Evolutionary conservation across 1,140 invertebrate genomes (phyloP), one percentile per base, ranked within the genome.

Genomic region (Bradysia coprophila): DNA sequence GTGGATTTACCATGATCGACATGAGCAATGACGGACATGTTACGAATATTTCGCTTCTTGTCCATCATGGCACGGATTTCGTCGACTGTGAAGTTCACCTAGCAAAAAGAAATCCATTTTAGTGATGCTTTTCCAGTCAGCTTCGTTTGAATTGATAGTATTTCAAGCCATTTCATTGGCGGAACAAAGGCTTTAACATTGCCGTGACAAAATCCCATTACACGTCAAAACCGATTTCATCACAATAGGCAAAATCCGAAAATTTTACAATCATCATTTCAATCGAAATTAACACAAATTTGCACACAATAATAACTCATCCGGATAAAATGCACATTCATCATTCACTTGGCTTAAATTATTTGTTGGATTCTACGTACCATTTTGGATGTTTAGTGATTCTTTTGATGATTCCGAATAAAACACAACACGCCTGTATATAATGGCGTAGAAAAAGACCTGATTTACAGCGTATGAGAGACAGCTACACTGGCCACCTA

Each of bases 11-110:
- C 96, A 65, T 99, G 96, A 75, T 99, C 96, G 46, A 99, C 96
- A 68, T 99, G 96, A 54, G 96, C 96, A 67, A 99, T 99, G 65
- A 99, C 96, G 62, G 95, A 98, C 95, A 99, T 99, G 71, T 99
- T 99, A 63, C 96, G 81, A 68, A 99, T 98, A 61, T 99, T 98
- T 69, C 73, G 75, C 74, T 98, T 98, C 63, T 92, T 92, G 84
- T 98, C 93, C 95, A 98, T 98, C 80, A 98, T 90, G 61, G 56
- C 69, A 74, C 95, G 87, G 73, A 99, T 98, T 75, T 99, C 92
- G 73, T 98, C 94, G 72, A 98, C 88, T 42, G 95, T 98, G 67
- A 98, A 98, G 80, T 98, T 98, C 77, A 98, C 95, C 95, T 95
- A 57, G 32, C 71, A 71, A 46, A 38, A 34, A 21, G 23, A n/a